Conservation (phyloP, 30 jellyfish, hydroid and myxozoan species). For the Rhopilema esculentum region DNA sequence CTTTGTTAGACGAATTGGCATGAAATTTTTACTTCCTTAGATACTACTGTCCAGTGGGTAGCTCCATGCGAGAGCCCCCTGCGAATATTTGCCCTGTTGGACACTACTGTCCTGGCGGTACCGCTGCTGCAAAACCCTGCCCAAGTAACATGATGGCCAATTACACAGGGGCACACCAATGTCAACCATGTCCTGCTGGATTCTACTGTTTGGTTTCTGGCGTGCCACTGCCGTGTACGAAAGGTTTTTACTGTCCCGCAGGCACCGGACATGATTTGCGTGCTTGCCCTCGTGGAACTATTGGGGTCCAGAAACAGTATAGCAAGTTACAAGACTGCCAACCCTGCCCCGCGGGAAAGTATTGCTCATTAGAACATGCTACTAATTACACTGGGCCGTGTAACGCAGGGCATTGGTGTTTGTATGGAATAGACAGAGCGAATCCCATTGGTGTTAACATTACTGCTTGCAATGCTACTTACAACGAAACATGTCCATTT, state of each 20-base stretch:
- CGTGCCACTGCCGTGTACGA: conserved; percentile 84
- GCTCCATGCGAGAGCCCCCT: conserved; percentile 82
- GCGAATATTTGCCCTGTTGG: conserved; percentile 85
- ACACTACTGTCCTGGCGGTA: conserved; percentile 95
- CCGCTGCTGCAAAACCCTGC: conserved; percentile 93
- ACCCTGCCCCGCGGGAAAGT: conserved; percentile 98
- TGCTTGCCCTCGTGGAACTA: conserved; percentile 99
- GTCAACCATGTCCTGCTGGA: conserved; percentile 99
- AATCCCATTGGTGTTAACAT: conserved; percentile 85
- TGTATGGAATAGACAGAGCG: conserved; percentile 92
- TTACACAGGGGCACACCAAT: conserved; percentile 81
- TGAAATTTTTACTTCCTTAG: conserved; percentile 51
- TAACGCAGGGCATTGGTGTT: conserved; percentile 94
- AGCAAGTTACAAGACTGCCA: conserved; percentile 80
- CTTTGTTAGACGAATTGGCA: background rate
- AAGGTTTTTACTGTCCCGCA: conserved; percentile 96
- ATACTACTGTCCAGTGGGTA: conserved; percentile 94
- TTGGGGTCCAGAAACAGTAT: conserved; percentile 78
- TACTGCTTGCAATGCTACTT: conserved; percentile 42
- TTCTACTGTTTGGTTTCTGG: conserved; percentile 89
- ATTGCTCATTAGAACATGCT: conserved; percentile 72
- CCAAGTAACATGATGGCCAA: conserved; percentile 97
- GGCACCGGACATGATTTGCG: conserved; percentile 94
- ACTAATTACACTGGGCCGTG: conserved; percentile 89
- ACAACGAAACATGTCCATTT: conserved; percentile 81